Evolutionary conservation across 2,797 vertebrate species (phyloP).

Genomic region (Siniperca scherzeri): DNA sequence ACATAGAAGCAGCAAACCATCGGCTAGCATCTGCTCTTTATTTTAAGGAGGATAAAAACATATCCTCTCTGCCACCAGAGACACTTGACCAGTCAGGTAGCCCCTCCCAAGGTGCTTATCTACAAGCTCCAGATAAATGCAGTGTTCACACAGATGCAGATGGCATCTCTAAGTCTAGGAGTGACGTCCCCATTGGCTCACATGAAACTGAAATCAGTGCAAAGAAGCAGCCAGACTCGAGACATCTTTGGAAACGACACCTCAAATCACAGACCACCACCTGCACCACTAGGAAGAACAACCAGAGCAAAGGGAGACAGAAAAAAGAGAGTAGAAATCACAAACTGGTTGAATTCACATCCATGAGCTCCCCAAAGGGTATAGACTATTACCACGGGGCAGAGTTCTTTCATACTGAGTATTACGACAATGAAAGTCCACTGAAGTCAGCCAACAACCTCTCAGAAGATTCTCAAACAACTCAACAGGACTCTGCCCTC

Average conservation of each 20-base stretch:
- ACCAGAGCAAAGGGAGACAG: slow-evolving; percentile 39
- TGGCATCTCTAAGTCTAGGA: not conserved
- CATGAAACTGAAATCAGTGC: slow-evolving; percentile 36
- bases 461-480: slow-evolving; percentile 53
- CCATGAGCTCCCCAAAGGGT: slow-evolving; percentile 29
- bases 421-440: slow-evolving; percentile 40
- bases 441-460: slow-evolving; percentile 21
- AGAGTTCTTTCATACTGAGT: slow-evolving; percentile 34
- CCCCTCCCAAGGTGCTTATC: slow-evolving; percentile 31
- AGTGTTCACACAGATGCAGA: slow-evolving; percentile 10
- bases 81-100: slow-evolving; percentile 35
- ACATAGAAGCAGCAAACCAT: slow-evolving; percentile 89
- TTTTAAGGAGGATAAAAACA: slow-evolving; percentile 62
- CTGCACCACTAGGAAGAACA: slow-evolving; percentile 23
- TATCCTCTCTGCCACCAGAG: slow-evolving; percentile 31
- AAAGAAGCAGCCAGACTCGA: slow-evolving; percentile 50
- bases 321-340: slow-evolving; percentile 19
- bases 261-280: slow-evolving; percentile 29
- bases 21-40: slow-evolving; percentile 81
- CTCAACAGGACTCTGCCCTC: slow-evolving; percentile 36
- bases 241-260: slow-evolving; percentile 53
- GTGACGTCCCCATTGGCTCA: slow-evolving; percentile 26
- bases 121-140: slow-evolving; percentile 17
- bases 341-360: slow-evolving; percentile 28
- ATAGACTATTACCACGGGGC: slow-evolving; percentile 9